A percentile compares a stretch with the other conserved stretches of the same genome.
phyloP scores from a whole-genome alignment of 2,888 invertebrate genomes.

The Choristoneura rosaceana region DNA sequence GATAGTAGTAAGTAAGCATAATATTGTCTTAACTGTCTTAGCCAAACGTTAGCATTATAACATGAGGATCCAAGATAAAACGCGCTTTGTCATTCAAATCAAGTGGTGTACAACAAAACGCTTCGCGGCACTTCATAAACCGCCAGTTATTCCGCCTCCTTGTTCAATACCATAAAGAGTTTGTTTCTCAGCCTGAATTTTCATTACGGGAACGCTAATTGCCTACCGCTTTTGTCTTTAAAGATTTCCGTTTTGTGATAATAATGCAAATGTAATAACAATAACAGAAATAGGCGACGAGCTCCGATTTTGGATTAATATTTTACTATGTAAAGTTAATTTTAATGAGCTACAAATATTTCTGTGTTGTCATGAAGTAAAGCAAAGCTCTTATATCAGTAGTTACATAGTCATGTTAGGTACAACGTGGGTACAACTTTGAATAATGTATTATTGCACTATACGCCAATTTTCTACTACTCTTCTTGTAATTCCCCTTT shows the following conservation, averaged over 20 bases:
- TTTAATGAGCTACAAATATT: too few species aligned
- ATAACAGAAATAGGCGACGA: not conserved
- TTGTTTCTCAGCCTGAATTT: conserved; percentile 48
- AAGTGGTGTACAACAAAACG: conserved; percentile 50
- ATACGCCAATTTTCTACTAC: too few species aligned
- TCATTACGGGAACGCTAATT: conserved; percentile 33
- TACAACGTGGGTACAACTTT: too few species aligned
- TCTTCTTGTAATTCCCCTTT: too few species aligned
- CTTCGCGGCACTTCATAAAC: conserved; percentile 62
- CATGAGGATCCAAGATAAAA: conserved; percentile 17
- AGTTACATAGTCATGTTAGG: too few species aligned
- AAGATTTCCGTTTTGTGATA: conserved; percentile 27
- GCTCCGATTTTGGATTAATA: not conserved
- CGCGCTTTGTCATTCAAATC: conserved; percentile 31
- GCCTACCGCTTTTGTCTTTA: conserved; percentile 26
- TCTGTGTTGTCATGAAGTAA: too few species aligned
- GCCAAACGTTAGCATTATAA: not conserved
- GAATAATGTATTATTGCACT: too few species aligned
- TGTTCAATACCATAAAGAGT: conserved; percentile 63
- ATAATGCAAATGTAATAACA: conserved; percentile 25
- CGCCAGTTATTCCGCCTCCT: conserved; percentile 57
- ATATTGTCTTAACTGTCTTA: too few species aligned
- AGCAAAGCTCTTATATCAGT: too few species aligned
- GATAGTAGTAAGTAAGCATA: too few species aligned
- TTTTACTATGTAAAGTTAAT: too few species aligned